These are phyloP conservation scores for Mythimna lalbum DNA, from an alignment of 2,888 invertebrate genomes.

Conservation along the genomic window DNA sequence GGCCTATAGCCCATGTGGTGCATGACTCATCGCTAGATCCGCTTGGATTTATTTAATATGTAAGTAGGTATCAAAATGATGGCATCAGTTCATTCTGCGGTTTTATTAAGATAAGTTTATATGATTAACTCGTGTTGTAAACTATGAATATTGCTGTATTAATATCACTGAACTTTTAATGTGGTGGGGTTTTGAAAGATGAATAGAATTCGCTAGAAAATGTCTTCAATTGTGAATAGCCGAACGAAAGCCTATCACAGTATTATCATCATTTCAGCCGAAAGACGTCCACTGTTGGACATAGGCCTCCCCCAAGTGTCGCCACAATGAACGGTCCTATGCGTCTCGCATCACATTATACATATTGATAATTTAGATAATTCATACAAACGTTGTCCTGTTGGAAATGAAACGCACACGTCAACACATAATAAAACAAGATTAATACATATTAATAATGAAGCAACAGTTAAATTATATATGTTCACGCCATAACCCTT, in stretches of 20 bases:
- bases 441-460: slow-evolving; percentile 42
- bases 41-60: slow-evolving; percentile 72
- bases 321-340: too few species aligned
- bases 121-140: neutral
- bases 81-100: slow-evolving; percentile 48
- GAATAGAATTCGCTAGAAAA: neutral
- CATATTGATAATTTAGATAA: neutral
- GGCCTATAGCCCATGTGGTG: slow-evolving; percentile 58
- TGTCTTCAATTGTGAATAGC: neutral
- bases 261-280: too few species aligned
- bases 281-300: too few species aligned
- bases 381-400: slow-evolving; percentile 10
- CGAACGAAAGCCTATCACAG: neutral
- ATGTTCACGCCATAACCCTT: slow-evolving; percentile 48
- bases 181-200: neutral
- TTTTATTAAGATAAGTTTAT: slow-evolving; percentile 27
- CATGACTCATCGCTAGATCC: slow-evolving; percentile 78
- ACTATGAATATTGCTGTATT: neutral
- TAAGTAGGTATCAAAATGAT: slow-evolving; percentile 54
- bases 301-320: too few species aligned
- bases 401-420: slow-evolving; percentile 4
- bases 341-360: too few species aligned
- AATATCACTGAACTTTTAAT: neutral
- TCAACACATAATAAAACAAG: slow-evolving; percentile 38
- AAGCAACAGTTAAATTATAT: slow-evolving; percentile 56